These are phyloP conservation scores for Aleiodes sp. DNA, from an alignment of 1,140 invertebrate species.

Conservation along the genomic window DNA sequence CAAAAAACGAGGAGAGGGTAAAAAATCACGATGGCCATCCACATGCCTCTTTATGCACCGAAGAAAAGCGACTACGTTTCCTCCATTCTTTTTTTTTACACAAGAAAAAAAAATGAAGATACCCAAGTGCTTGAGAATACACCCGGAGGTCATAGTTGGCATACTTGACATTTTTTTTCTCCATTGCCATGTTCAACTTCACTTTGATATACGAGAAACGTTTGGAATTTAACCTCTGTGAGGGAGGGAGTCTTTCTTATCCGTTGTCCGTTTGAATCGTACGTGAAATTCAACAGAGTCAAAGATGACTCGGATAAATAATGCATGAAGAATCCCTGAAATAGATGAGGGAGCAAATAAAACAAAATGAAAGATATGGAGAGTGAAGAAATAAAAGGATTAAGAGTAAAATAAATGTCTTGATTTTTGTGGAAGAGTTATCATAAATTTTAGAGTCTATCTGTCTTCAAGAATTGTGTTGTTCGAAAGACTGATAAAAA, in stretches of 20 bases:
- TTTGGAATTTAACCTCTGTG: conserved; percentile 13
- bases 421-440: neutral
- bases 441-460: neutral
- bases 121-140: no score
- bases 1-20: no score
- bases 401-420: neutral
- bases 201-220: conserved; percentile 20
- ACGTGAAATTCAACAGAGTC: conserved; percentile 9
- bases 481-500: no score
- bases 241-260: neutral
- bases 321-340: conserved; percentile 10
- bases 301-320: conserved; percentile 18
- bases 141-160: conserved; percentile 17
- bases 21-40: no score
- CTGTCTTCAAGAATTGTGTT: neutral
- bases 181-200: conserved; percentile 17
- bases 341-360: neutral
- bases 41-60: no score
- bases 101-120: no score
- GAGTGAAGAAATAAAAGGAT: neutral
- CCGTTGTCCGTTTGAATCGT: conserved; percentile 13
- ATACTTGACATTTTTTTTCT: conserved; percentile 10
- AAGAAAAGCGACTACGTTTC: no score
- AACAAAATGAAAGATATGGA: neutral
- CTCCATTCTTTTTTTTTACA: no score